Conservation (phyloP, 2,113 vertebrate species). For the Machaerirhynchus nigripectus region DNA sequence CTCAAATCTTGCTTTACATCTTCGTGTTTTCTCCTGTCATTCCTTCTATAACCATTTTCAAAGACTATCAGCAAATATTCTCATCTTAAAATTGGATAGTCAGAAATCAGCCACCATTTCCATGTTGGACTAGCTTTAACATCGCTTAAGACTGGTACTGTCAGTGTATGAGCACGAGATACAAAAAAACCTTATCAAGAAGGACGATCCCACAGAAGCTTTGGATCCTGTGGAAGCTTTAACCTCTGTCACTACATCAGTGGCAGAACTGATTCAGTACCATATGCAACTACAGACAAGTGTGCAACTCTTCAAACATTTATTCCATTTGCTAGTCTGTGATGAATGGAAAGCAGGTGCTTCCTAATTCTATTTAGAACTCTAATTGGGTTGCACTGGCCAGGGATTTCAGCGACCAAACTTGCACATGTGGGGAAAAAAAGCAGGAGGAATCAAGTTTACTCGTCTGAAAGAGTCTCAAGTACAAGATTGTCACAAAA, state of each 20-base stretch:
- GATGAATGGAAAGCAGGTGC: neutral
- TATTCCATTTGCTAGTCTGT: neutral
- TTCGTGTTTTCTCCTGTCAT: neutral
- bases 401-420: neutral
- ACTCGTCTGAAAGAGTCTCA: neutral
- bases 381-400: neutral
- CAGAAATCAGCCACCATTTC: neutral
- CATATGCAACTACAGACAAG: neutral
- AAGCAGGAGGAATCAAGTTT: neutral
- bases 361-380: neutral
- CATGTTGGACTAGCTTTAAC: neutral
- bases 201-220: neutral
- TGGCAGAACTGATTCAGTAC: neutral
- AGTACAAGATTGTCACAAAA: neutral
- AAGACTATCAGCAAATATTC: neutral
- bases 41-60: neutral
- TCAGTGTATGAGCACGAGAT: neutral
- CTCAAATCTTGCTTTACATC: neutral
- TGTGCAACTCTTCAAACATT: neutral
- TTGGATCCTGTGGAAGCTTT: neutral
- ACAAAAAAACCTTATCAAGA: fast-evolving
- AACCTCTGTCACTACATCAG: neutral
- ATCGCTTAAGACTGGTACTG: neutral
- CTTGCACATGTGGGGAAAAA: neutral
- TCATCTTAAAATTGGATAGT: neutral